phyloP scores from a whole-genome alignment of 2,797 vertebrate species.

The Triplophysa bombifrons region DNA sequence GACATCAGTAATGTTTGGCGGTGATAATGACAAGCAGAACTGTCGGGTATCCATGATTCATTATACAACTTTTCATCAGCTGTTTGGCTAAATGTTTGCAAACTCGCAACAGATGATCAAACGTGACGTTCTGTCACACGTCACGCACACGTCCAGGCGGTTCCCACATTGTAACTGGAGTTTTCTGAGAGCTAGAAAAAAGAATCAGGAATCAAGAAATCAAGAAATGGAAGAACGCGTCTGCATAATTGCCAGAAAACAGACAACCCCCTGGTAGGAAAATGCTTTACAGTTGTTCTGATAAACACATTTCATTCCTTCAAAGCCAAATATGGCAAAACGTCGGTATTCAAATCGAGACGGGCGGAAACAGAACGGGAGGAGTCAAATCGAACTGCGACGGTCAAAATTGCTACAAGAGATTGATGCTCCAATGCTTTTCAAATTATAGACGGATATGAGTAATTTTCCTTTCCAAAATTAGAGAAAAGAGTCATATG shows the following conservation, averaged over 20 bases:
- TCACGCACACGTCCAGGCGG: slow-evolving; percentile 64
- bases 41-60: slow-evolving; percentile 70
- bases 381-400: slow-evolving; percentile 53
- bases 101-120: slow-evolving; percentile 61
- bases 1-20: slow-evolving; percentile 49
- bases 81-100: slow-evolving; percentile 67
- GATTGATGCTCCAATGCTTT: slow-evolving; percentile 65
- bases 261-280: slow-evolving; percentile 15
- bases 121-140: slow-evolving; percentile 69
- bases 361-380: slow-evolving; percentile 4
- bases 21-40: slow-evolving; percentile 64
- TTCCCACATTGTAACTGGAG: slow-evolving; percentile 56
- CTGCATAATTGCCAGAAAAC: slow-evolving; percentile 54
- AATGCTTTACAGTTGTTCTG: slow-evolving; percentile 6
- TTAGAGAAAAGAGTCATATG: slow-evolving; percentile 73
- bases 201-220: slow-evolving; percentile 48
- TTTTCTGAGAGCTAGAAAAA: slow-evolving; percentile 57
- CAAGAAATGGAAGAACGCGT: slow-evolving; percentile 37
- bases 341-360: slow-evolving; percentile 4
- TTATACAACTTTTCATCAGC: slow-evolving; percentile 71
- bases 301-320: slow-evolving; percentile 29
- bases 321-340: slow-evolving; percentile 20
- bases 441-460: slow-evolving; percentile 66
- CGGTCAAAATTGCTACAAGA: slow-evolving; percentile 52
- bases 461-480: slow-evolving; percentile 75